Evolutionary conservation across 2,113 vertebrate species (phyloP).

Genomic region (Chloroceryle aenea): DNA sequence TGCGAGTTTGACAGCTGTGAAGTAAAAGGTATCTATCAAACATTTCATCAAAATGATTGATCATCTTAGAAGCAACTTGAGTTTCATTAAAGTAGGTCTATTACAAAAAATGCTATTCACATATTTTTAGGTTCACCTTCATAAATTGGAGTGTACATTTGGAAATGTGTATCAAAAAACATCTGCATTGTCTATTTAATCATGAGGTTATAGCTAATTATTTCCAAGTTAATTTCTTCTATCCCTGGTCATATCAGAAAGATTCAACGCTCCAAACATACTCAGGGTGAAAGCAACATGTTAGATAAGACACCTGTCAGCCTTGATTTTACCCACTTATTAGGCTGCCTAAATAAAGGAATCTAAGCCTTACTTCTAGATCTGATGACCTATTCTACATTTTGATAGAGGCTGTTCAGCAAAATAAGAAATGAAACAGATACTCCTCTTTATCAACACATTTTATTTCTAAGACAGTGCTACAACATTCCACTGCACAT

Average conservation of each 20-base stretch:
- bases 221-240: neutral
- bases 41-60: neutral
- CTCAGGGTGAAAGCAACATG: neutral
- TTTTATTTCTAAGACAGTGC: neutral
- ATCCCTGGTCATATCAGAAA: neutral
- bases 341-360: neutral
- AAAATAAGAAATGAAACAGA: neutral
- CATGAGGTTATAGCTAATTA: neutral
- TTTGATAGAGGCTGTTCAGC: neutral
- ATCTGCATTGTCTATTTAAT: neutral
- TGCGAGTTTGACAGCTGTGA: neutral
- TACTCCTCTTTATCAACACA: neutral
- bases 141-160: neutral
- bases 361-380: neutral
- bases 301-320: neutral
- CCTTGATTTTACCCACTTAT: neutral
- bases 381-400: neutral
- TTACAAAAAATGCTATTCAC: fast-evolving
- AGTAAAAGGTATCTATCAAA: neutral
- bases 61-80: neutral
- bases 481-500: neutral
- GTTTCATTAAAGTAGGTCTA: neutral
- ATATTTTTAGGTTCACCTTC: neutral
- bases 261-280: neutral
- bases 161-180: neutral